These are phyloP conservation scores for Labeo rohita DNA, from an alignment of 2,113 vertebrate species.

Conservation along the genomic window DNA sequence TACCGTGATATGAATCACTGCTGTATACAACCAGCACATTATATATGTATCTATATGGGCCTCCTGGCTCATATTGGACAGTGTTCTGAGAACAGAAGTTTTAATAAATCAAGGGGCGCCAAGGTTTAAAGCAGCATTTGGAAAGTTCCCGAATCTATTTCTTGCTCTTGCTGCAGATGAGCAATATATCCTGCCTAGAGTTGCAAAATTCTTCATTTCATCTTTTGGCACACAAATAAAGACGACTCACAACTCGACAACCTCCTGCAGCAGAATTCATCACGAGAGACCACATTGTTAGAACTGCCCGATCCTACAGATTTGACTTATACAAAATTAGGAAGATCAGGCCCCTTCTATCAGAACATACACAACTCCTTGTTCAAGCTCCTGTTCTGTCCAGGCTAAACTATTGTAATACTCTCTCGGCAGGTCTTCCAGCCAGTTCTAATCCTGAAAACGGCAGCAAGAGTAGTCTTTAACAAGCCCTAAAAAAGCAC, in stretches of 20 bases:
- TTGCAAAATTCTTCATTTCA: slow-evolving; percentile 27
- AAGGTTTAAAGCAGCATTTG: slow-evolving; percentile 5
- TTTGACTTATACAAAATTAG: no score
- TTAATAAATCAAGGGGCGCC: slow-evolving; percentile 41
- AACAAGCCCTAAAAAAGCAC: background rate
- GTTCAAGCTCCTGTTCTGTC: no score
- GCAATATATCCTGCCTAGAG: slow-evolving; percentile 5
- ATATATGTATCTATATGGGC: slow-evolving; percentile 27
- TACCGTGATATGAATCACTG: slow-evolving; percentile 4
- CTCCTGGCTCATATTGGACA: slow-evolving; percentile 9
- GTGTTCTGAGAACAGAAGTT: slow-evolving; percentile 37
- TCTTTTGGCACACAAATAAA: slow-evolving; percentile 33
- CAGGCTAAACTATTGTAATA: no score
- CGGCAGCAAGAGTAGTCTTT: no score
- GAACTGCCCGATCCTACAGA: no score
- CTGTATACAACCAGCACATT: slow-evolving; percentile 18
- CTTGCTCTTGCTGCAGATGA: background rate
- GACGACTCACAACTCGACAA: background rate
- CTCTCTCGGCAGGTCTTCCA: no score
- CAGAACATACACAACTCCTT: no score
- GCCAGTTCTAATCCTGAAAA: no score
- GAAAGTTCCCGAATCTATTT: slow-evolving; percentile 11
- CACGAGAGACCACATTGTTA: background rate
- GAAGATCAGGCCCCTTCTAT: no score
- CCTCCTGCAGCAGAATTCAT: background rate